phyloP scores from a whole-genome alignment of 2,797 vertebrate species.

The Catostomus latipinnis region DNA sequence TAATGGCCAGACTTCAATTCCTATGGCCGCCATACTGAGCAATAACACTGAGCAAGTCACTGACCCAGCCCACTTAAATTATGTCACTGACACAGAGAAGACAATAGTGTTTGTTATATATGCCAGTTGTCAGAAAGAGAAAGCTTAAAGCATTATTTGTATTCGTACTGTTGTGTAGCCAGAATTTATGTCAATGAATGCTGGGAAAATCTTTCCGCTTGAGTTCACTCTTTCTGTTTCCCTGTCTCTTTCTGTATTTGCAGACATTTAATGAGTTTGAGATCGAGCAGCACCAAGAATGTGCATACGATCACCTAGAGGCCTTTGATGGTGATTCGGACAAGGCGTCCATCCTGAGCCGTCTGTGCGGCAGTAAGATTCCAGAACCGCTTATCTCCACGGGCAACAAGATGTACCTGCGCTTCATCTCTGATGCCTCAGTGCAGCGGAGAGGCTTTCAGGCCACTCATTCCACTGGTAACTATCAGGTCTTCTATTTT shows the following conservation, averaged over 20 bases:
- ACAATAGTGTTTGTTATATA: too few species aligned
- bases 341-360: conserved; percentile 90
- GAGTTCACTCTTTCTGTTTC: background rate
- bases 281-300: conserved; percentile 98
- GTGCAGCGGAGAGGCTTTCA: conserved; percentile 98
- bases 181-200: background rate
- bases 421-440: conserved; percentile 96
- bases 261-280: conserved; percentile 93
- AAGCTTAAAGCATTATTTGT: background rate
- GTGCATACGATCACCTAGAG: conserved; percentile 97
- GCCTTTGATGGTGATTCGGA: conserved; percentile 95
- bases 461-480: conserved; percentile 94
- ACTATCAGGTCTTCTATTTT: conserved; percentile 48
- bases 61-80: too few species aligned
- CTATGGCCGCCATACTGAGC: too few species aligned
- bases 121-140: too few species aligned
- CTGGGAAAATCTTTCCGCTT: background rate
- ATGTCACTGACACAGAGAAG: too few species aligned
- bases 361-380: conserved; percentile 92
- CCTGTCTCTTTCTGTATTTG: conserved; percentile 6
- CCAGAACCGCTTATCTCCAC: conserved; percentile 92
- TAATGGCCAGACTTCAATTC: too few species aligned
- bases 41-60: too few species aligned
- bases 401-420: conserved; percentile 93
- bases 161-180: background rate